Conservation (phyloP, 2,797 vertebrate genomes). For the Melanotaenia boesemani region DNA sequence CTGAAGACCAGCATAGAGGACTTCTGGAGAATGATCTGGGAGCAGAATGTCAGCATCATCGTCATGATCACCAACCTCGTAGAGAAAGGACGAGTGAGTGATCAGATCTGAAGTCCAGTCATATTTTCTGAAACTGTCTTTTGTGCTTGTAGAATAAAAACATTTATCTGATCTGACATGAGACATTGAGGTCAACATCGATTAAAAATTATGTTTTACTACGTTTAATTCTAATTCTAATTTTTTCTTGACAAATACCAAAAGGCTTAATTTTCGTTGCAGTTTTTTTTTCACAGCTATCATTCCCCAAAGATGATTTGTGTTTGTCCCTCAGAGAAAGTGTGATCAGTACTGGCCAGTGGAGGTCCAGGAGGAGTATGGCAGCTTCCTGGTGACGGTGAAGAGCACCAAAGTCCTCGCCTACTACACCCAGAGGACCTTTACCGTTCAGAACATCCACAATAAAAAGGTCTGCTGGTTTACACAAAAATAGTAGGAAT, state of each 20-base stretch:
- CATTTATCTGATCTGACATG: too few species aligned
- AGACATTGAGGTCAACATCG: background rate
- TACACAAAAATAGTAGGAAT: too few species aligned
- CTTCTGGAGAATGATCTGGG: conserved; percentile 99
- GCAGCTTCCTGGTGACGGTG: conserved; percentile 89
- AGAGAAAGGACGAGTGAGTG: conserved; percentile 94
- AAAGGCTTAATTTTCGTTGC: too few species aligned
- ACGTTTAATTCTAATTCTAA: background rate
- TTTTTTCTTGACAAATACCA: background rate
- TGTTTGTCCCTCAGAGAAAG: conserved; percentile 87
- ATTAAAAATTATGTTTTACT: too few species aligned
- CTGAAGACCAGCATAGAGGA: conserved; percentile 93
- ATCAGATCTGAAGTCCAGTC: background rate
- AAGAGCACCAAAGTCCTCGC: conserved; percentile 88
- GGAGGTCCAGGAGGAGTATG: conserved; percentile 94
- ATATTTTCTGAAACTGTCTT: background rate
- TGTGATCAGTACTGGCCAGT: conserved; percentile 98
- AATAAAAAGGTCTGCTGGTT: conserved; percentile 88
- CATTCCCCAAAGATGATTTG: background rate
- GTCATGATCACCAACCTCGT: conserved; percentile 98
- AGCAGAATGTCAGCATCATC: conserved; percentile 92
- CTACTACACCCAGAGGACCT: conserved; percentile 92
- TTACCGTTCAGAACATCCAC: conserved; percentile 90
- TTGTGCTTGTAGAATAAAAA: too few species aligned
- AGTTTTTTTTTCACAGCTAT: background rate